These are phyloP conservation scores for Eilema depressum DNA, from an alignment of 2,888 invertebrate genomes.

Conservation along the genomic window DNA sequence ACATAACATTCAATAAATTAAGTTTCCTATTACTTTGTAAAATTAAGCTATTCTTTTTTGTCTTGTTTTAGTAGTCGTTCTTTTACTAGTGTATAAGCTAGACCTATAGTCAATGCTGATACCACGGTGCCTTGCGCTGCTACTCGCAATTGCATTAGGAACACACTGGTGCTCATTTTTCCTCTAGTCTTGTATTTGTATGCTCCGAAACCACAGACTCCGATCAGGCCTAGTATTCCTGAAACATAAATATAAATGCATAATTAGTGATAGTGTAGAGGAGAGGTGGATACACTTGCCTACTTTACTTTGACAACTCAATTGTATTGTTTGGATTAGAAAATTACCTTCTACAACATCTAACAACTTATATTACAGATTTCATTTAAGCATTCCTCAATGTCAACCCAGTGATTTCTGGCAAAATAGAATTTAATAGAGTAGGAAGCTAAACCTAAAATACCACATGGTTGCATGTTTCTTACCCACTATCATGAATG, in stretches of 20 bases:
- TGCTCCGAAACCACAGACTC: slow-evolving; percentile 90
- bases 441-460: no score
- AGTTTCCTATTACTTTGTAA: slow-evolving; percentile 23
- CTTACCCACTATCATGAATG: slow-evolving; percentile 91
- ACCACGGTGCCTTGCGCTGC: slow-evolving; percentile 95
- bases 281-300: no score
- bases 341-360: not conserved
- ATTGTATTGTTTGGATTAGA: not conserved
- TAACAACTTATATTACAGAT: not conserved
- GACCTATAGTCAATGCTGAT: slow-evolving; percentile 90
- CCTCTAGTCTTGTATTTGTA: slow-evolving; percentile 92
- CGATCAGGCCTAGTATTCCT: slow-evolving; percentile 91
- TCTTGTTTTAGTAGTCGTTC: slow-evolving; percentile 78
- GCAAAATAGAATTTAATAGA: not conserved
- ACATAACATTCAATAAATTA: slow-evolving; percentile 27
- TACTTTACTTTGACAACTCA: not conserved
- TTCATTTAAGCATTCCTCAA: not conserved
- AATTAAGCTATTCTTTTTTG: slow-evolving; percentile 57
- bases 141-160: slow-evolving; percentile 94
- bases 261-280: not conserved
- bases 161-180: slow-evolving; percentile 93
- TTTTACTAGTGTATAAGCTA: slow-evolving; percentile 89
- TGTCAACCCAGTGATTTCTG: not conserved
- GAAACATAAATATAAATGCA: slow-evolving; percentile 42
- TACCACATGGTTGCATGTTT: not conserved